A percentile compares a stretch with the other conserved stretches of the same genome.
Evolutionary conservation across 2,113 vertebrate species (phyloP).

Genomic region (Ariopsis seemanni): DNA sequence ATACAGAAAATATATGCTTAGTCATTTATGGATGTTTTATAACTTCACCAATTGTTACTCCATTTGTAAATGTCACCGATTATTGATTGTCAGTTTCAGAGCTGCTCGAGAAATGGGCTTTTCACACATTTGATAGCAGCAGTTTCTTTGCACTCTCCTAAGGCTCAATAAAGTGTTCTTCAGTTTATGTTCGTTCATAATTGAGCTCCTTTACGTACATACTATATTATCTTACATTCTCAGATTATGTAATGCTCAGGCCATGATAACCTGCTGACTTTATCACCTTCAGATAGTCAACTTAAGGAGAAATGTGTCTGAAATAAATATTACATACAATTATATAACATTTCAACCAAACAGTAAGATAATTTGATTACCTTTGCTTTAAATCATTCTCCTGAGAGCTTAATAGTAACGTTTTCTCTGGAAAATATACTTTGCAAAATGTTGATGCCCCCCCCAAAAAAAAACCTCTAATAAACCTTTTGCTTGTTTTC

Average conservation of each 20-base stretch:
- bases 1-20: neutral
- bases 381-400: neutral
- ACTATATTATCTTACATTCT: neutral
- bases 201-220: neutral
- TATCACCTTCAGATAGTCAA: neutral
- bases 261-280: neutral
- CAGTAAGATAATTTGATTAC: neutral
- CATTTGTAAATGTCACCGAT: conserved; percentile 45
- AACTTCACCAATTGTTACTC: neutral
- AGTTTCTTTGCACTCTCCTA: neutral
- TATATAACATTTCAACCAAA: neutral
- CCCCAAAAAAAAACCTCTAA: neutral
- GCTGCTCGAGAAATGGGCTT: neutral
- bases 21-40: neutral
- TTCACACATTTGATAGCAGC: neutral
- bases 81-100: conserved; percentile 22
- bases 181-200: neutral
- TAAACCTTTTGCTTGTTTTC: neutral
- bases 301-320: neutral
- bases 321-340: neutral
- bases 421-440: neutral
- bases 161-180: neutral
- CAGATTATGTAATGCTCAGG: neutral
- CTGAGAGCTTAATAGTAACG: neutral
- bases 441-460: neutral